These are phyloP conservation scores for Tanypteryx hageni DNA, from an alignment of 2,888 invertebrate species.

Conservation along the genomic window DNA sequence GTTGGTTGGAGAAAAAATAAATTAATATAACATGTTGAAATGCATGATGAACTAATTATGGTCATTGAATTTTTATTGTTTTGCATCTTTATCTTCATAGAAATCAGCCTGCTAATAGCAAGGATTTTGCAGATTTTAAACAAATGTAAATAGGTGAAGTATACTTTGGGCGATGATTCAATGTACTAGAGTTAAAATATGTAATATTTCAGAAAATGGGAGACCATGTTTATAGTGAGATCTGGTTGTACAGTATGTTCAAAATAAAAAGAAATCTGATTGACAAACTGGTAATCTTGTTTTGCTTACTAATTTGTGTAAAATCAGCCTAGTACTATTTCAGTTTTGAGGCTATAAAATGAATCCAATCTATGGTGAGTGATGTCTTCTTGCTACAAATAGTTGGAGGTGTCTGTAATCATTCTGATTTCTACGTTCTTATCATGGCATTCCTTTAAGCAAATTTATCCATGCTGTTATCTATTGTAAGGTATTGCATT, in stretches of 20 bases:
- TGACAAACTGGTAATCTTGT: neutral
- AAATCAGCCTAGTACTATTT: too few relatives aligned
- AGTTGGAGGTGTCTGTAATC: too few relatives aligned
- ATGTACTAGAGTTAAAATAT: constrained; percentile 60
- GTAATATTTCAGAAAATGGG: constrained; percentile 62
- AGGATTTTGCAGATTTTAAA: constrained; percentile 60
- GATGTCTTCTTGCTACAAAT: too few relatives aligned
- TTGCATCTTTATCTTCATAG: constrained; percentile 60
- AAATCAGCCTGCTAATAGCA: constrained; percentile 50
- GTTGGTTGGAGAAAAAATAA: constrained; percentile 61
- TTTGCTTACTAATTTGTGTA: neutral
- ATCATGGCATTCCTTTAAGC: too few relatives aligned
- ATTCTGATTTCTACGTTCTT: too few relatives aligned
- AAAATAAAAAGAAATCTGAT: constrained; percentile 61
- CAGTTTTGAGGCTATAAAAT: too few relatives aligned
- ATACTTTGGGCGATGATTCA: constrained; percentile 62
- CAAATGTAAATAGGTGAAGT: constrained; percentile 59
- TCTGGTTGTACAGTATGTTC: constrained; percentile 63
- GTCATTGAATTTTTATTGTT: constrained; percentile 55
- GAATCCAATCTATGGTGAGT: too few relatives aligned
- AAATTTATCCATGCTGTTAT: too few relatives aligned
- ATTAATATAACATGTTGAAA: constrained; percentile 61
- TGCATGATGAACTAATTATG: constrained; percentile 57
- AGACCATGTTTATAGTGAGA: constrained; percentile 63
- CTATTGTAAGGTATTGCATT: too few relatives aligned